Percentiles rank a stretch among this genome's conserved stretches.
phyloP scores from a whole-genome alignment of 2,888 invertebrate species.

The Athripsodes cinereus region DNA sequence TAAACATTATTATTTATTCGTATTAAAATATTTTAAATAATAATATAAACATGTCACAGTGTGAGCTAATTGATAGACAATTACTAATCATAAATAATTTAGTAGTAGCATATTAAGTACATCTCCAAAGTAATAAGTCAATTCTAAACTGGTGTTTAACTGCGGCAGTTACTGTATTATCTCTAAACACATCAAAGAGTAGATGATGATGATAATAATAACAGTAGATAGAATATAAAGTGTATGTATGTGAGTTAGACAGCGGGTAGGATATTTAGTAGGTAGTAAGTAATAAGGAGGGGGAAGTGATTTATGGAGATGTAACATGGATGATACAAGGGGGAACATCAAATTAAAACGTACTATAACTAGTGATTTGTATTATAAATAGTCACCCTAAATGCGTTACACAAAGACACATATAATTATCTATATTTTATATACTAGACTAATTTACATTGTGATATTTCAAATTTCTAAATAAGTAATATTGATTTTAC shows the following conservation, averaged over 20 bases:
- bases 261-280: too few species aligned
- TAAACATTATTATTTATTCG: too few species aligned
- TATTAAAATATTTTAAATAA: too few species aligned
- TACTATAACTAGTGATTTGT: constrained; percentile 1
- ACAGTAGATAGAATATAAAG: neutral
- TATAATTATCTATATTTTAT: neutral
- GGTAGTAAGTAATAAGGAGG: neutral
- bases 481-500: too few species aligned
- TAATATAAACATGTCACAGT: neutral
- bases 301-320: constrained; percentile 1
- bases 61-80: neutral
- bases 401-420: neutral
- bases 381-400: constrained; percentile 2
- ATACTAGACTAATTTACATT: too few species aligned
- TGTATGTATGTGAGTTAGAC: neutral
- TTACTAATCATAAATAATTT: neutral
- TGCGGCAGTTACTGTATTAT: neutral
- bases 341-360: constrained; percentile 1
- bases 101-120: too few species aligned
- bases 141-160: neutral
- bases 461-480: too few species aligned
- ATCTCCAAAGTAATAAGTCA: neutral
- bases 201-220: too few species aligned
- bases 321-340: neutral
- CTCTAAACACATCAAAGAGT: neutral